These are phyloP conservation scores for Sphaerodactylus townsendi DNA, from an alignment of 2,113 vertebrate genomes.

Conservation along the genomic window DNA sequence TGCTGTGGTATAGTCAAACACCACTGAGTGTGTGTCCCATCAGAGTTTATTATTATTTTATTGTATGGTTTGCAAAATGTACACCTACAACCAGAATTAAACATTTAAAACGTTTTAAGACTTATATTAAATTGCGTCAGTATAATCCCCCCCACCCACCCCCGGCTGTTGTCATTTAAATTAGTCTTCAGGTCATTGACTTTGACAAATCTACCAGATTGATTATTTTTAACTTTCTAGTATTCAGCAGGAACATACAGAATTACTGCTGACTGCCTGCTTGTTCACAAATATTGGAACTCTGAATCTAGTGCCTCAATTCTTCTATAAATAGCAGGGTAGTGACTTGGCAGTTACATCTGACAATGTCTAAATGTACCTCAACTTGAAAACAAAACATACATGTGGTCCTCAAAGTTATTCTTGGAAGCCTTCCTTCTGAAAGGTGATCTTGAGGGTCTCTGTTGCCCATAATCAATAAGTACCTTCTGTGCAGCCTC, in stretches of 20 bases:
- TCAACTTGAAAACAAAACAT: conserved; percentile 10
- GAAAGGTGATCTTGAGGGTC: conserved; percentile 37
- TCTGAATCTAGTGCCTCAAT: conserved; percentile 1
- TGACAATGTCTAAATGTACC: conserved; percentile 5
- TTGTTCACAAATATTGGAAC: conserved; percentile 62
- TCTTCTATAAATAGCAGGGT: conserved; percentile 42
- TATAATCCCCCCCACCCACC: fast-evolving
- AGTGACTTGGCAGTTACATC: conserved; percentile 28
- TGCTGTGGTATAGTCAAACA: no score
- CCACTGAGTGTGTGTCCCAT: not conserved
- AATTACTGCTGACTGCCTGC: conserved; percentile 17
- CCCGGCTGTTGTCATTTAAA: not conserved
- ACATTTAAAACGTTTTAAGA: not conserved
- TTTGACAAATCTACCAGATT: not conserved
- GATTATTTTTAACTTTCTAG: not conserved
- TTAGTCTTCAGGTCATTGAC: not conserved
- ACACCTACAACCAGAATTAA: fast-evolving
- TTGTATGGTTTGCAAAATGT: not conserved
- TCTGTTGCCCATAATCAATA: conserved; percentile 20
- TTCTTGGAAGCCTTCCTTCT: not conserved
- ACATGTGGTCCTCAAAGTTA: not conserved
- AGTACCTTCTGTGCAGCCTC: conserved; percentile 2
- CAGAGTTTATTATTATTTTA: not conserved
- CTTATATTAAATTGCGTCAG: not conserved
- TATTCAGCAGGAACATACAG: not conserved